Percentiles rank a stretch among this genome's conserved stretches.
These are phyloP conservation scores for Erythrocercus mccallii DNA, from an alignment of 2,113 vertebrate genomes.

Conservation along the genomic window DNA sequence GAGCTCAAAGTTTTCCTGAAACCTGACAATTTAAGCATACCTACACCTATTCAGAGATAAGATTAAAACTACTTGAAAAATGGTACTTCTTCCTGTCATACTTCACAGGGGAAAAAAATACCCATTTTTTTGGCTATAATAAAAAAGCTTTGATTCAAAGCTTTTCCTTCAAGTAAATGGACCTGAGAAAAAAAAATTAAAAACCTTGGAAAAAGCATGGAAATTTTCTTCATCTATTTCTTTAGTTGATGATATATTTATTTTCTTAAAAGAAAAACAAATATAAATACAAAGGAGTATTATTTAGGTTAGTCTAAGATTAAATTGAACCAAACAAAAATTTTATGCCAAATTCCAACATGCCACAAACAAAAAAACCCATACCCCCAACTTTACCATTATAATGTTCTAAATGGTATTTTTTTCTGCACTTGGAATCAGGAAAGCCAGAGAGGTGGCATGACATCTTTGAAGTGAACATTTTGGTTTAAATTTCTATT, in stretches of 20 bases:
- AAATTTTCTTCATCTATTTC: neutral
- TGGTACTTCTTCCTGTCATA: neutral
- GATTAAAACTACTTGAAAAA: constrained; percentile 46
- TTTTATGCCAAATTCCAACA: neutral
- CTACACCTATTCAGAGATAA: constrained; percentile 41
- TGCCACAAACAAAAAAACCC: accelerated
- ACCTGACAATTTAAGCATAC: constrained; percentile 18
- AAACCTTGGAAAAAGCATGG: neutral
- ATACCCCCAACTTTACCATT: accelerated
- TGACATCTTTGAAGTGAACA: neutral
- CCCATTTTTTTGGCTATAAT: accelerated
- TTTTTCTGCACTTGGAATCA: neutral
- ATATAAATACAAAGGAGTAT: neutral
- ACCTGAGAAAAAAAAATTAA: neutral
- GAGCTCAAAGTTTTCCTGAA: constrained; percentile 24
- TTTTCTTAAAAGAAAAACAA: neutral
- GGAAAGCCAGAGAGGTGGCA: neutral
- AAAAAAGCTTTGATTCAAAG: neutral
- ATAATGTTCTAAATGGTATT: neutral
- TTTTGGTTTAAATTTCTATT: neutral
- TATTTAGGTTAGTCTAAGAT: neutral
- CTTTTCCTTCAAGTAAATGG: neutral
- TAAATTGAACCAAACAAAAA: neutral
- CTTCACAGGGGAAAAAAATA: neutral
- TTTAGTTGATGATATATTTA: neutral